Evolutionary conservation across 1,140 invertebrate genomes (phyloP), one percentile per base, ranked within the genome.

Genomic region (Helicorthomorpha holstii): DNA sequence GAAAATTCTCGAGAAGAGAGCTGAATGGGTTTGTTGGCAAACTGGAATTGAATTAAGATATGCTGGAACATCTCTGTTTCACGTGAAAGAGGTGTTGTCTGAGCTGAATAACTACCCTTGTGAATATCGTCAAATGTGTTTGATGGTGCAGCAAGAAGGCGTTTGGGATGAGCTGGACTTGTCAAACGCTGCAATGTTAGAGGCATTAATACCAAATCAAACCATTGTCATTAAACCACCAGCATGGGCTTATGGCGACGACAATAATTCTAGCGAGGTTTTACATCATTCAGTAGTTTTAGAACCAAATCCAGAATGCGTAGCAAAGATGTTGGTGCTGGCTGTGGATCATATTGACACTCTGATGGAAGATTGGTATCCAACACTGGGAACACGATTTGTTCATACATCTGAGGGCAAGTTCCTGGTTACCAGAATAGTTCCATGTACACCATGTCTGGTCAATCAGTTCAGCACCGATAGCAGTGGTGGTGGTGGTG

Each of bases 331-430:
- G 16, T 64, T 98, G 44, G 85, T 92, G 0, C 67, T 94, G 19
- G 78, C 90, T n/a, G 88, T 96, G 0, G 91, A 96, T 65, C 91
- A 97, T 64, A 88, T 98, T 58, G 95, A 99, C 65, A 83, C 92
- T 48, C 68, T 99, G 23, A 68, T 98, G 0, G 95, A 98, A 67
- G 95, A 98, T 67, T 98, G 95, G 94, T 97, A 94, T 70, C 92
- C 92, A 0, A 88, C 88, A 0, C 70, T 93, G 44, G 83, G 94
- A 3, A 97, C 93, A 1, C 75, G 94, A 43, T 98, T 98, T 69
- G 89, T 93, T 1, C 95, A 98, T 63, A 97, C 92, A 0, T 93
- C 90, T 0, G 91, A 95, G 65, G 95, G 95, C 1, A 81, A 87
- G 56, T 85, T 95, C 63, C 69, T 99, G 24, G 87, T 99, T 10